These are phyloP conservation scores for Cariama cristata DNA, from an alignment of 2,113 vertebrate genomes.

Conservation along the genomic window DNA sequence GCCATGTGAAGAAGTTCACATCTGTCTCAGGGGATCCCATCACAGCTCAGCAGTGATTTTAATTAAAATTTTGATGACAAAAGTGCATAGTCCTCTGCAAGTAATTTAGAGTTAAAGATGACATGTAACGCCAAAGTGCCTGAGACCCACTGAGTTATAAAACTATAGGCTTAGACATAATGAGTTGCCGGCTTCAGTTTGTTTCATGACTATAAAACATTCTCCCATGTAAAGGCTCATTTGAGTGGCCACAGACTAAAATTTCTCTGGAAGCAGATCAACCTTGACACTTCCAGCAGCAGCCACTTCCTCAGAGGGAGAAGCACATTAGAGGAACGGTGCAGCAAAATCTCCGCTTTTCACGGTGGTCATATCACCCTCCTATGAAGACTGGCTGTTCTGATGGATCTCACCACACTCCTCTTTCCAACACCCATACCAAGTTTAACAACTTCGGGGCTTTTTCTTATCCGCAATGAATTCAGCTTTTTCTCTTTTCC, in stretches of 20 bases:
- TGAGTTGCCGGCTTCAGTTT: background rate
- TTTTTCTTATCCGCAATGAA: background rate
- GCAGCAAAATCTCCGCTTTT: background rate
- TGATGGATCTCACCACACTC: background rate
- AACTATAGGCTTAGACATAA: background rate
- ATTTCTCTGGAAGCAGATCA: background rate
- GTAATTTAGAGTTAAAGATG: slow-evolving; percentile 13
- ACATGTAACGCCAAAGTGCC: background rate
- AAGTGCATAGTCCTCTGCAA: background rate
- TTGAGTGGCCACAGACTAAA: background rate
- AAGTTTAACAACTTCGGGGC: background rate
- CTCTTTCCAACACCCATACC: background rate
- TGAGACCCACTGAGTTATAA: background rate
- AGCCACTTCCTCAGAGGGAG: background rate
- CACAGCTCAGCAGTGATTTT: slow-evolving; percentile 12
- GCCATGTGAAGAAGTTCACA: background rate
- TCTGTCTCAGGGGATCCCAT: slow-evolving; percentile 34
- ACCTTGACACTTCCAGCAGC: background rate
- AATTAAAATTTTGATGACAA: slow-evolving; percentile 44
- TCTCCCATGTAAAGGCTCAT: background rate
- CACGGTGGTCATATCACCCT: fast-evolving
- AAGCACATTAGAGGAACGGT: background rate
- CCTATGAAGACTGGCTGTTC: background rate
- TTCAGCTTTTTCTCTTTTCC: background rate
- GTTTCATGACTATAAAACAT: background rate